These are phyloP conservation scores for Dryas iulia DNA, from an alignment of 1,140 invertebrate genomes.

Conservation along the genomic window DNA sequence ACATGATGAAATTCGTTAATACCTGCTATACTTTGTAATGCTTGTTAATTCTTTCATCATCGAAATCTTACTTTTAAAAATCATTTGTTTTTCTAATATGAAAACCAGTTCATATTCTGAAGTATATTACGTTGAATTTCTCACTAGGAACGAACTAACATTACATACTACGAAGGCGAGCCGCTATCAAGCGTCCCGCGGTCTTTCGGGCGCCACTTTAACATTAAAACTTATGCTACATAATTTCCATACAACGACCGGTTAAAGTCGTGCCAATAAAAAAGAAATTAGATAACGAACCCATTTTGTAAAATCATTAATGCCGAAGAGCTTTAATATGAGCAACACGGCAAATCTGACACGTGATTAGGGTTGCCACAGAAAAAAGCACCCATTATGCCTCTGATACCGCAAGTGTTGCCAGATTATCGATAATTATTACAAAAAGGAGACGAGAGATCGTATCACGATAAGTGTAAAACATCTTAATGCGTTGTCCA, in stretches of 20 bases:
- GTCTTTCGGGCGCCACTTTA: neutral
- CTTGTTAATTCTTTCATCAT: too few species aligned
- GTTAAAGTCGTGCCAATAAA: constrained; percentile 18
- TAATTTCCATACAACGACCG: constrained; percentile 9
- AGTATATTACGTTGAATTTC: too few species aligned
- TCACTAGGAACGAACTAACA: too few species aligned
- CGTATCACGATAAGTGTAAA: constrained; percentile 72
- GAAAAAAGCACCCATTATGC: constrained; percentile 60
- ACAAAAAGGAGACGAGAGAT: constrained; percentile 69
- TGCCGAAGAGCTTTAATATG: constrained; percentile 53
- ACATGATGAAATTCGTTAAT: too few species aligned
- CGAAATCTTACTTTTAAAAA: too few species aligned
- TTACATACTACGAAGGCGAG: too few species aligned
- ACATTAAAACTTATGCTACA: neutral
- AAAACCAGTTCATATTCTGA: too few species aligned
- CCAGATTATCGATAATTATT: constrained; percentile 78
- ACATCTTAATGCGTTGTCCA: constrained; percentile 72
- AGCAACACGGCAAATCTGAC: constrained; percentile 70
- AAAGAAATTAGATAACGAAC: constrained; percentile 25
- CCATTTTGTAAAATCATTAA: constrained; percentile 40
- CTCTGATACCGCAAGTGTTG: constrained; percentile 66
- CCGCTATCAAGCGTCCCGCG: too few species aligned
- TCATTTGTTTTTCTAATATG: too few species aligned
- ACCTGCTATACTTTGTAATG: too few species aligned
- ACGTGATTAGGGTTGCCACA: constrained; percentile 68